Percentiles rank a stretch among this genome's conserved stretches.
phyloP scores from a whole-genome alignment of 53 echinoderm and acorn worm species.

The Mesocentrotus franciscanus region DNA sequence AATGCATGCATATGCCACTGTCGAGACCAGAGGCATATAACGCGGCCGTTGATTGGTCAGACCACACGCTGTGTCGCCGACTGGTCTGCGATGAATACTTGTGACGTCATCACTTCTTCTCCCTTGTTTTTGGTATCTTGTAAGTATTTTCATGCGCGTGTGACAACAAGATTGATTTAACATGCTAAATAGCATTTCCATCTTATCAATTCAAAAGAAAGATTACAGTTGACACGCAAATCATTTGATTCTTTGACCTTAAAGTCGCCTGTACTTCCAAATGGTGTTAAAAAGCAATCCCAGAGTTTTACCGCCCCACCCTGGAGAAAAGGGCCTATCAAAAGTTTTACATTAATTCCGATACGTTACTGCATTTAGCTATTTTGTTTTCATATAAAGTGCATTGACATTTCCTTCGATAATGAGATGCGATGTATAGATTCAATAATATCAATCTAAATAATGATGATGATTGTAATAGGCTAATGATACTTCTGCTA shows the following conservation, averaged over 20 bases:
- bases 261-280: constrained; percentile 16
- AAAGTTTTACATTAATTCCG: too few relatives aligned
- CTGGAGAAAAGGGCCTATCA: background rate
- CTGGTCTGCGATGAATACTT: constrained; percentile 31
- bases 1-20: constrained; percentile 49
- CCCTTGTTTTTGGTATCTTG: constrained; percentile 43
- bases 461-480: too few relatives aligned
- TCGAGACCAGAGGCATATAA: constrained; percentile 44
- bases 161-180: constrained; percentile 51
- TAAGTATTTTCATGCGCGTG: constrained; percentile 34
- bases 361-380: background rate
- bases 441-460: too few relatives aligned
- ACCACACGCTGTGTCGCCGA: constrained; percentile 66
- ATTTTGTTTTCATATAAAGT: too few relatives aligned
- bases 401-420: too few relatives aligned
- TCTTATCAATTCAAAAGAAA: background rate
- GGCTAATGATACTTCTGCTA: too few relatives aligned
- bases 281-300: constrained; percentile 2
- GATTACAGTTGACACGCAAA: constrained; percentile 42
- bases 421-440: too few relatives aligned
- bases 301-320: background rate
- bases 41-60: constrained; percentile 65
- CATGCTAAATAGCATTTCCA: constrained; percentile 41
- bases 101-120: constrained; percentile 58
- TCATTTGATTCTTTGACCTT: constrained; percentile 39